Base-by-base conservation (phyloP, 2,797 vertebrate genomes). In the Nasua narica region DNA sequence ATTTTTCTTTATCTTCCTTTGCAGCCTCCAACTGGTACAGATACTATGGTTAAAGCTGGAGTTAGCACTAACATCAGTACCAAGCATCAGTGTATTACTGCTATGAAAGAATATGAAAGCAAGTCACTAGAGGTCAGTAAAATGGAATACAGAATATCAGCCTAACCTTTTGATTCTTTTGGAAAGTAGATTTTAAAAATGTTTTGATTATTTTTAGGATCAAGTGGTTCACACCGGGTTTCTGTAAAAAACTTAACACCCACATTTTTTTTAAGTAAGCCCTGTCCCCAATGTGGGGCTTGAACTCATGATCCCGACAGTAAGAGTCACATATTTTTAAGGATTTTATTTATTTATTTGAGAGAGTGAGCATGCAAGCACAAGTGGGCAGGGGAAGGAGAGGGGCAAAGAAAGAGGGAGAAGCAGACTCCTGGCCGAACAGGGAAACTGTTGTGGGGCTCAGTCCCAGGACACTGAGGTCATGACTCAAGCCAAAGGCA, bases 51-150 rank as follows among this genome's bases (percentile, higher is more conserved):
- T 19, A 99, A 99, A 92, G 99, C 99, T 0, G 99, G 99, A 0
- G 99, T 99, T 92, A 99, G 99, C 97, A 99, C 99, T 1, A 99
- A 99, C 98, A 99, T 99, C 98, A 99, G 99, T 98, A 99, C 99
- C 87, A 99, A 99, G 94, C 99, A 99, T 96, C 99, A 99, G 91
- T 99, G 99, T 92, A 99, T 99, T 97, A 99, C 99, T 4, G 99
- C 99, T 89, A 99, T 99, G 99, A 99, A 99, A 97, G 99, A 99
- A 84, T 99, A 99, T 0, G 99, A 99, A 97, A 99, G 99, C 98
- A 99, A 99, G 78, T 99, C 99, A 0, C 98, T 99, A 0, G 99
- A 99, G 99, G 99, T 99, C 87, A 98, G 99, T 98, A 65, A 7
- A 35, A 72, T 83, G 9, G 7, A 46, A 37, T 50, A n/a, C 2